Evolutionary conservation across 1,140 invertebrate species (phyloP).

Genomic region (Bursaphelenchus mucronatus): DNA sequence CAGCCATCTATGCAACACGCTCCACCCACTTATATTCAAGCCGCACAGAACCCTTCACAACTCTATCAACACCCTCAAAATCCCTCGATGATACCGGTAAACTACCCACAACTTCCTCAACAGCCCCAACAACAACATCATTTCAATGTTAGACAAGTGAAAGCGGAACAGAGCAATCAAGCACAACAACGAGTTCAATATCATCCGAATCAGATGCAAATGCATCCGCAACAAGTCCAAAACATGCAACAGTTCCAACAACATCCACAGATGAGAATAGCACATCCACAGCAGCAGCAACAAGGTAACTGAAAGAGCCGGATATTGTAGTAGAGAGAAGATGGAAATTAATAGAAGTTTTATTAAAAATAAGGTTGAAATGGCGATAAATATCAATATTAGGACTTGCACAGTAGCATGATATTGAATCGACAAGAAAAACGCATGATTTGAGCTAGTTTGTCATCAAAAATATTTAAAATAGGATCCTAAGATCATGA

Average conservation of each 20-base stretch:
- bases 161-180: neutral
- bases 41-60: slow-evolving; percentile 21
- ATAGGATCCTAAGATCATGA: too few relatives aligned
- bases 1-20: neutral
- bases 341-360: too few relatives aligned
- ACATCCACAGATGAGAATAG: neutral
- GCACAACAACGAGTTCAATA: slow-evolving; percentile 2
- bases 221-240: too few relatives aligned
- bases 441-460: too few relatives aligned
- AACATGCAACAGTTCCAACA: too few relatives aligned
- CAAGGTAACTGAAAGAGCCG: neutral
- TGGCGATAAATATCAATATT: too few relatives aligned
- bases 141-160: neutral
- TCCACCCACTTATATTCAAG: slow-evolving; percentile 18
- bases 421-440: too few relatives aligned
- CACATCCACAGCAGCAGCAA: slow-evolving; percentile 20
- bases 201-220: too few relatives aligned
- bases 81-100: neutral
- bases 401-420: too few relatives aligned
- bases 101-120: slow-evolving; percentile 2
- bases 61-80: slow-evolving; percentile 21
- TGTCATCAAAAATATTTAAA: too few relatives aligned
- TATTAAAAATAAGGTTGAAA: too few relatives aligned
- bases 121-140: neutral
- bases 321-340: too few relatives aligned